Evolutionary conservation across 2,113 vertebrate genomes (phyloP), one percentile per base, ranked within the genome.

Genomic region (Nipponia nippon): DNA sequence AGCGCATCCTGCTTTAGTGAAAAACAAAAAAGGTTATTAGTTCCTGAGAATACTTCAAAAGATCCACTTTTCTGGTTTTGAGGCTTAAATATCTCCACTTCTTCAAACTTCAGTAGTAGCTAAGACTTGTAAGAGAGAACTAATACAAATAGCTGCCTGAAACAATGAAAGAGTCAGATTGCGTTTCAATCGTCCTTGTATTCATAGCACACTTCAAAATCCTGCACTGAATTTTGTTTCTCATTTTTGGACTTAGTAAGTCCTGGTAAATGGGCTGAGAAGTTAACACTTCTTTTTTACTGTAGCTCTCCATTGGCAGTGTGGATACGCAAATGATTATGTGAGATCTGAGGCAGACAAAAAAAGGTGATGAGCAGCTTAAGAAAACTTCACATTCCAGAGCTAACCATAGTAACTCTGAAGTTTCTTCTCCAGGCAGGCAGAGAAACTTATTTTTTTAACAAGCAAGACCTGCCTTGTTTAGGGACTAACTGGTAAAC

Each of bases 341-440:
- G 1, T 6, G 65, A 83, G 32, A 90, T 38, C 34, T 82, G 53
- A 94, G 34, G 70, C 26, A 88, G 58, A 49, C 53, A 62, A 59
- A n/a, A 69, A 82, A 66, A 70, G 40, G 25, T 17, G 34, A 97
- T 66, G 71, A 49, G 61, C n/a, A 86, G 42, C 29, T 56, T 83
- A 42, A 96, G 65, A 82, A 91, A 91, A 92, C 34, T 66, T 61
- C 83, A 83, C 70, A 90, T 95, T 95, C 94, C 84, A 88, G 26
- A 94, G 77, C 71, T 81, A 96, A 92, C 89, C 63, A 84, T 26
- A 84, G 59, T 7, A 83, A 93, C 59, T 73, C 82, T 40, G 50
- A 78, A 73, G 56, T 62, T 86, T 76, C 88, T 92, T 94, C 95
- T 59, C 61, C 70, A 95, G 92, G 71, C 82, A 90, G 47, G 95